These are phyloP conservation scores for Nanorana parkeri DNA, from an alignment of 2,113 vertebrate species.

Conservation along the genomic window DNA sequence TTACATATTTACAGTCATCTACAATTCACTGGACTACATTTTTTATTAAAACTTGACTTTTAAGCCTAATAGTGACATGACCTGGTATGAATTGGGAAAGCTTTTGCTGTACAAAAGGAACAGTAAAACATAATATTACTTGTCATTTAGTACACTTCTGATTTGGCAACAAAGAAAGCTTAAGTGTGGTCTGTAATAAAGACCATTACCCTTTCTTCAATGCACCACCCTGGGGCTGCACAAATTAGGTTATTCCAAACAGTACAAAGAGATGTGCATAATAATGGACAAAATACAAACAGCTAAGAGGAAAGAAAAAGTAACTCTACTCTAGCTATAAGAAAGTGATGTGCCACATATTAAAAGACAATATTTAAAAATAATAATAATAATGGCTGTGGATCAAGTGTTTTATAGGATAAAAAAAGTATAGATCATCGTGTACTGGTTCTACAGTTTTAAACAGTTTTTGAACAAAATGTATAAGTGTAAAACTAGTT, in stretches of 20 bases:
- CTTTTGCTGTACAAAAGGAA: slow-evolving; percentile 13
- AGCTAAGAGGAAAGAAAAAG: slow-evolving; percentile 36
- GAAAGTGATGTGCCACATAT: slow-evolving; percentile 8
- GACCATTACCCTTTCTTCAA: slow-evolving; percentile 30
- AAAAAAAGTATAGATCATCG: too few relatives aligned
- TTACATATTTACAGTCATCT: too few relatives aligned
- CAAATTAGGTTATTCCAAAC: slow-evolving; percentile 50
- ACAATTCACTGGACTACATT: not conserved
- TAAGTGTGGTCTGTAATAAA: slow-evolving; percentile 35
- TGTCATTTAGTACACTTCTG: slow-evolving; percentile 35
- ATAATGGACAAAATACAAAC: slow-evolving; percentile 50
- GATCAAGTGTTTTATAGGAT: too few relatives aligned
- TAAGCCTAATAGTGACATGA: not conserved
- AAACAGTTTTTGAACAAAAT: too few relatives aligned
- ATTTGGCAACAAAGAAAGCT: slow-evolving; percentile 23
- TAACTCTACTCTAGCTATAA: slow-evolving; percentile 19
- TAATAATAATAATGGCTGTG: not conserved
- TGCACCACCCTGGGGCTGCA: slow-evolving; percentile 48
- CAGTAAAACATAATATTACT: not conserved
- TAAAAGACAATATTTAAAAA: slow-evolving; percentile 2
- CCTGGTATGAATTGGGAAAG: slow-evolving; percentile 4
- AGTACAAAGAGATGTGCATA: slow-evolving; percentile 55
- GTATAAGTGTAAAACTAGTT: too few relatives aligned
- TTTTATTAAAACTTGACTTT: slow-evolving; percentile 1
- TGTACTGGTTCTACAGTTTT: too few relatives aligned